phyloP scores from a whole-genome alignment of 1,140 invertebrate species.

The Zaprionus tsacasi region DNA sequence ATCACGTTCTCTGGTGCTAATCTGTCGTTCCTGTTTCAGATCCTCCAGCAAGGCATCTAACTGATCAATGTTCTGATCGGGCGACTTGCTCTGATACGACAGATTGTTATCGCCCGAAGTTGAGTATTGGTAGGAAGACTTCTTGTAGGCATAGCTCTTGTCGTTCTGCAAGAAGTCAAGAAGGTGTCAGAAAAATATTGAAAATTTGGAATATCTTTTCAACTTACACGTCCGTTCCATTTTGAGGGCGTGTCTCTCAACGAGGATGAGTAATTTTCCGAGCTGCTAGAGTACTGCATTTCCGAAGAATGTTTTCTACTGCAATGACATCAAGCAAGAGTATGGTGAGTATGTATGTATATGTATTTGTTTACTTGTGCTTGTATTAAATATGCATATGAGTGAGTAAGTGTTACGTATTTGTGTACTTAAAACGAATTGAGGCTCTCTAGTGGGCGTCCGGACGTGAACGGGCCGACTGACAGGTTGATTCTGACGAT shows the following conservation, averaged over 20 bases:
- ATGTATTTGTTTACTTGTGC: neutral
- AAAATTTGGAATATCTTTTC: neutral
- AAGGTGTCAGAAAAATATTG: neutral
- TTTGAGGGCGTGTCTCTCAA: constrained; percentile 70
- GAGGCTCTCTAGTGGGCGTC: constrained; percentile 52
- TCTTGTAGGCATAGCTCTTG: constrained; percentile 81
- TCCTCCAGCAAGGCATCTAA: constrained; percentile 85
- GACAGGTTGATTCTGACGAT: constrained; percentile 58
- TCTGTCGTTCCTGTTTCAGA: constrained; percentile 85
- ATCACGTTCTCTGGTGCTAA: constrained; percentile 75
- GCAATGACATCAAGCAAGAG: constrained; percentile 58
- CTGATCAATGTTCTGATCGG: constrained; percentile 85
- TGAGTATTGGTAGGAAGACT: constrained; percentile 81
- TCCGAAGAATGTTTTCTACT: constrained; percentile 69
- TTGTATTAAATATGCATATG: neutral
- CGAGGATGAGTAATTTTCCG: constrained; percentile 82
- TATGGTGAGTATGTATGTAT: constrained; percentile 30
- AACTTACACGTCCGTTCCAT: constrained; percentile 73
- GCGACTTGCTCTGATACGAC: constrained; percentile 66
- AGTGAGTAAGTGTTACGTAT: constrained; percentile 23
- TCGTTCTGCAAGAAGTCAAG: constrained; percentile 50
- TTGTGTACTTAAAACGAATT: constrained; percentile 27
- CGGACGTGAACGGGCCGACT: constrained; percentile 30
- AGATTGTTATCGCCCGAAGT: constrained; percentile 64
- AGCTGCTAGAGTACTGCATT: constrained; percentile 82